Evolutionary conservation across 1,140 invertebrate species (phyloP).

Genomic region (Pseudomyrmex concolor): DNA sequence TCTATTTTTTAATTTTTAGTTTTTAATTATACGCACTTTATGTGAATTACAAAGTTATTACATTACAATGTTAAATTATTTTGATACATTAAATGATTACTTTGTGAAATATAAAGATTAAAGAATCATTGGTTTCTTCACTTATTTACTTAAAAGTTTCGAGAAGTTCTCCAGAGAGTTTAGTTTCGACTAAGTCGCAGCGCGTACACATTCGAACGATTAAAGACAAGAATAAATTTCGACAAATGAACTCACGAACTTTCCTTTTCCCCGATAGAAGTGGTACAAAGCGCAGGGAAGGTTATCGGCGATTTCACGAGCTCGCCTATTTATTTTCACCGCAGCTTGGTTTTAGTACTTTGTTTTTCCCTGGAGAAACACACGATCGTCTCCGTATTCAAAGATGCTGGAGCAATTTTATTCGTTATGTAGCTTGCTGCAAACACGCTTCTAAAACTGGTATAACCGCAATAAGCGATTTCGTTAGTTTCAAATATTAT

Average conservation of each 20-base stretch:
- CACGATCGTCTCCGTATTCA: constrained; percentile 35
- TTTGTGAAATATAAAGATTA: too few relatives aligned
- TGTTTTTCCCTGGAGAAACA: constrained; percentile 11
- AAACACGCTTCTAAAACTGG: background rate
- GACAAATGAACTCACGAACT: constrained; percentile 32
- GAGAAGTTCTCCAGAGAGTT: background rate
- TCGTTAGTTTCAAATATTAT: constrained; percentile 13
- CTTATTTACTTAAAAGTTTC: background rate
- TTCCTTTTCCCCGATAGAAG: constrained; percentile 15
- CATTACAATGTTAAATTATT: background rate
- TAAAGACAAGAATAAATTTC: constrained; percentile 38
- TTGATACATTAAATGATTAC: background rate
- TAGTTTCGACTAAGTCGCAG: background rate
- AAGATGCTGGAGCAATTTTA: constrained; percentile 45
- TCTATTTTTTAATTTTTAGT: background rate
- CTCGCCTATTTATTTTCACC: background rate
- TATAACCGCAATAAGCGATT: constrained; percentile 12
- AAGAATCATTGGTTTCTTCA: background rate
- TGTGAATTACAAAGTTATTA: background rate
- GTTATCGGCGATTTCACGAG: constrained; percentile 39
- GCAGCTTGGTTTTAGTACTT: constrained; percentile 26
- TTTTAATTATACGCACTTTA: background rate
- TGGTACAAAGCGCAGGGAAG: background rate
- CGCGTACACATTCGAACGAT: background rate
- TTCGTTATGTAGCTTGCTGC: constrained; percentile 13